These are phyloP conservation scores for Hyaena hyaena DNA, from an alignment of 2,113 vertebrate species.

Conservation along the genomic window DNA sequence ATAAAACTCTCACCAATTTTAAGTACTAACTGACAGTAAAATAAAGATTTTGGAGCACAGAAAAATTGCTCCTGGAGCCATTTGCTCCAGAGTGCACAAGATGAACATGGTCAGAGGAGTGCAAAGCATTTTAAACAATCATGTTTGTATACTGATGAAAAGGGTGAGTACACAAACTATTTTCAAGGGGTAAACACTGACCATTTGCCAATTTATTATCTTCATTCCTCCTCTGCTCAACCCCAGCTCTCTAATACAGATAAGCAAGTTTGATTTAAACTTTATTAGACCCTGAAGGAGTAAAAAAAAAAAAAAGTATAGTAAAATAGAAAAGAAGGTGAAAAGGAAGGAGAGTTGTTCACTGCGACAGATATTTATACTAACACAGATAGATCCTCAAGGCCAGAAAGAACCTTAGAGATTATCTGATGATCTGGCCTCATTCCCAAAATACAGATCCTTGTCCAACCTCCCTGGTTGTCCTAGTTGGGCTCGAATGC, in stretches of 20 bases:
- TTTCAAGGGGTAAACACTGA: neutral
- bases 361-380: neutral
- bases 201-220: neutral
- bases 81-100: neutral
- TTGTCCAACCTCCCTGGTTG: neutral
- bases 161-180: neutral
- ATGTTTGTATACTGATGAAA: neutral
- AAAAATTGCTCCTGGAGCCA: neutral
- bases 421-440: neutral
- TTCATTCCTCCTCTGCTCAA: neutral
- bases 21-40: neutral
- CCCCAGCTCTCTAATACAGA: neutral
- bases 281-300: neutral
- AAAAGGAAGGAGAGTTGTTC: neutral
- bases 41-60: neutral
- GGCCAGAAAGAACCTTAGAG: neutral
- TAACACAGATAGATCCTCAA: neutral
- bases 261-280: slow-evolving; percentile 55
- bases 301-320: neutral
- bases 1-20: neutral
- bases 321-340: neutral
- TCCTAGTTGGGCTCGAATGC: neutral
- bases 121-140: neutral
- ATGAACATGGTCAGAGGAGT: neutral
- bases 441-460: neutral